These are phyloP conservation scores for Acanthochromis polyacanthus DNA, from an alignment of 2,113 vertebrate genomes.

Conservation along the genomic window DNA sequence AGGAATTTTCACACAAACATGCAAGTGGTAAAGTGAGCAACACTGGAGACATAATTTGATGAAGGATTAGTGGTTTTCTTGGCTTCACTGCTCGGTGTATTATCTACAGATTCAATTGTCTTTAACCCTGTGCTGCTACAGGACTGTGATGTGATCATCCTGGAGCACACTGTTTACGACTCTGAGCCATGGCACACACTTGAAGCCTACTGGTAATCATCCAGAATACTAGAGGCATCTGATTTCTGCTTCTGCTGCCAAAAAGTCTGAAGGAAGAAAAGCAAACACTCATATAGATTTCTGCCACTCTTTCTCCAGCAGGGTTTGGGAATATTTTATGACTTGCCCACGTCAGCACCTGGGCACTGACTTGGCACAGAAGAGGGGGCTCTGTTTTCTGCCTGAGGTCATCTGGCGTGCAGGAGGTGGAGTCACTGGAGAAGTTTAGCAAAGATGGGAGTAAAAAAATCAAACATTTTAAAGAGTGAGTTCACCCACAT, in stretches of 20 bases:
- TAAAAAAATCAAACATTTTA: no score
- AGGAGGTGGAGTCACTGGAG: neutral
- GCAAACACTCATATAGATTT: neutral
- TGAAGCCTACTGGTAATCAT: conserved; percentile 25
- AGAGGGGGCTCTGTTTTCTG: neutral
- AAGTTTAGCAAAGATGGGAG: neutral
- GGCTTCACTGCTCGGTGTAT: conserved; percentile 10
- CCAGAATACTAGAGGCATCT: conserved; percentile 26
- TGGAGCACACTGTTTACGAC: conserved; percentile 4
- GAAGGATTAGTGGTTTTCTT: conserved; percentile 29
- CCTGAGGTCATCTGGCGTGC: no score
- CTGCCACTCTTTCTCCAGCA: neutral
- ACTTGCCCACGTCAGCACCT: neutral
- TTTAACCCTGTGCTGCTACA: conserved; percentile 33
- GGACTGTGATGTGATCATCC: conserved; percentile 26
- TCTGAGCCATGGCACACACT: conserved; percentile 22
- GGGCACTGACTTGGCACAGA: neutral
- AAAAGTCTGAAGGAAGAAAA: neutral
- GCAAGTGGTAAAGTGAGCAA: neutral
- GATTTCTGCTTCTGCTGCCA: conserved; percentile 5
- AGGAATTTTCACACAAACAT: neutral
- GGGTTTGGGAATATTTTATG: neutral
- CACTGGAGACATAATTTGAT: conserved; percentile 10
- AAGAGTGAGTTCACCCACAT: no score
- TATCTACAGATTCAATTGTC: conserved; percentile 17